Conservation (phyloP, 2,797 vertebrate species). For the Fistularia commersonii region DNA sequence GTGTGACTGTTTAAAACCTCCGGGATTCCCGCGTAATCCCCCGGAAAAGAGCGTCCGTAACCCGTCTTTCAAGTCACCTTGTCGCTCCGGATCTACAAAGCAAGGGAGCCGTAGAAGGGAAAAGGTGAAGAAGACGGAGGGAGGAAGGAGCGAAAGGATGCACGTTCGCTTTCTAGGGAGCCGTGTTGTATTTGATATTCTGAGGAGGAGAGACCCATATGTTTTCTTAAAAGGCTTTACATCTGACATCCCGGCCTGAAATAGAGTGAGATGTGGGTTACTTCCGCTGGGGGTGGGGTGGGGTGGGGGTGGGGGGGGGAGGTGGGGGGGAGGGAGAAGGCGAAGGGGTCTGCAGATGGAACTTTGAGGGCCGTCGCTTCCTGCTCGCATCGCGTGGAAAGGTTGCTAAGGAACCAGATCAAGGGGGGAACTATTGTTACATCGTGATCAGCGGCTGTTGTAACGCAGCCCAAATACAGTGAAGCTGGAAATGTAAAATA, state of each 20-base stretch:
- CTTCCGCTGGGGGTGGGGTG: conserved; percentile 57
- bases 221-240: conserved; percentile 44
- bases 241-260: conserved; percentile 64
- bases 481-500: background rate
- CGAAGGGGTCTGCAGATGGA: conserved; percentile 48
- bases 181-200: conserved; percentile 34
- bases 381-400: conserved; percentile 20
- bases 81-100: conserved; percentile 42
- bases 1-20: conserved; percentile 75
- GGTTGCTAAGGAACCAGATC: conserved; percentile 40
- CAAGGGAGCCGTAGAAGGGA: conserved; percentile 43
- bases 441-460: conserved; percentile 6
- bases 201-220: conserved; percentile 42
- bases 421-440: conserved; percentile 1
- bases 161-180: conserved; percentile 53
- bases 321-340: too few relatives aligned
- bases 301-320: too few relatives aligned
- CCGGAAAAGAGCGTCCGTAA: conserved; percentile 51
- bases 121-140: conserved; percentile 47
- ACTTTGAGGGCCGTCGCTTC: conserved; percentile 62
- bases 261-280: conserved; percentile 76
- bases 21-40: conserved; percentile 73
- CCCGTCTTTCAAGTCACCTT: conserved; percentile 60
- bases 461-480: background rate
- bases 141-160: conserved; percentile 36